phyloP scores from a whole-genome alignment of 2,888 invertebrate species.

The Brachyptera putata region DNA sequence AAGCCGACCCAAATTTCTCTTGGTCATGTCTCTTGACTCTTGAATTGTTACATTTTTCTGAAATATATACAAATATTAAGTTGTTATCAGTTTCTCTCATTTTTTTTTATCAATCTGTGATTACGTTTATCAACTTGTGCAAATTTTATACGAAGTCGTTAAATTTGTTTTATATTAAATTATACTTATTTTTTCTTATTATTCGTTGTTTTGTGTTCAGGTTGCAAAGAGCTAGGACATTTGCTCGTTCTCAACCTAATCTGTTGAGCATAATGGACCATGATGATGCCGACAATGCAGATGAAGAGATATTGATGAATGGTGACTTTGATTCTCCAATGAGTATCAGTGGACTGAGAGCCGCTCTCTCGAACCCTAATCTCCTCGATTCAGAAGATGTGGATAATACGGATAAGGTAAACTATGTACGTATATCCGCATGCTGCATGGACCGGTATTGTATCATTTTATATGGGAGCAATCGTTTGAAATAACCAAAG shows the following conservation, averaged over 20 bases:
- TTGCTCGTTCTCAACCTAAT: slow-evolving; percentile 59
- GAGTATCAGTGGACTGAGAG: slow-evolving; percentile 44
- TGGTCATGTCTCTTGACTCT: no score
- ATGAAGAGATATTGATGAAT: slow-evolving; percentile 37
- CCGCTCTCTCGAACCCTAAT: slow-evolving; percentile 41
- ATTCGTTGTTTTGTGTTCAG: no score
- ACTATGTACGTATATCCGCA: background rate
- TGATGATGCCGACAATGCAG: slow-evolving; percentile 46
- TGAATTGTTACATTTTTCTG: no score
- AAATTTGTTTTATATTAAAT: no score
- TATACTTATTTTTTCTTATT: no score
- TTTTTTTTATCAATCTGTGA: no score
- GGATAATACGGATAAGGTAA: slow-evolving; percentile 2
- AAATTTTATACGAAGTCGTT: no score
- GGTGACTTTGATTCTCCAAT: slow-evolving; percentile 36
- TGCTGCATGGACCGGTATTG: background rate
- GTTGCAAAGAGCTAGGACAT: slow-evolving; percentile 54
- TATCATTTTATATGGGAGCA: background rate
- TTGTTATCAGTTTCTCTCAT: no score
- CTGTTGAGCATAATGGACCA: slow-evolving; percentile 56
- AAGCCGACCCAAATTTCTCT: no score
- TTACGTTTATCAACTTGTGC: no score
- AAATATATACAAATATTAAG: no score
- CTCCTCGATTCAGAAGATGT: slow-evolving; percentile 36
- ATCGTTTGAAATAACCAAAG: background rate